Evolutionary conservation across 2,888 invertebrate genomes (phyloP), one percentile per base, ranked within the genome.

Genomic region (Pteria penguin): DNA sequence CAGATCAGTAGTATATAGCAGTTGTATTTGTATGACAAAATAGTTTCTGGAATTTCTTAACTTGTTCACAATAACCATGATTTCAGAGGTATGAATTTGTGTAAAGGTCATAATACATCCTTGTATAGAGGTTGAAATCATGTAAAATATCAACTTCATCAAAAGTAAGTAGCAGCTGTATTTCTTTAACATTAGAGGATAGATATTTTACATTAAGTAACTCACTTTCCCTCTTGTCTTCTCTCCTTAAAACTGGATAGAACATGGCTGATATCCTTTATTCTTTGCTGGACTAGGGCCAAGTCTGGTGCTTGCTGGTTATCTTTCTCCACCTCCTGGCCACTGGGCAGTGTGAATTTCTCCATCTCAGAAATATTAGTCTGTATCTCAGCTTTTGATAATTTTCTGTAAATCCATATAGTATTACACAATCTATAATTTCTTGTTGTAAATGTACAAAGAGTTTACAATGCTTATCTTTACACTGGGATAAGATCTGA

Each of bases 241-340:
- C 92, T 86, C 31, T 86, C 94, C 81, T 87, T 89, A 86, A 97
- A 97, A 91, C 97, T 96, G 8, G 95, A 94, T 54, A 98, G 93
- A 2, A 97, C 96, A 81, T 94, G 93, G 8, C 96, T 88, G 18
- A 94, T 94, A 92, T 98, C 98, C 85, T 96, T 95, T 75, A 98
- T 97, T 85, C 98, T 94, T 90, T 97, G 96, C 91, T 96, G 96
- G 0, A 98, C 94, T 83, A 97, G 96, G 90, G 96, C 95, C 26
- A 98, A 93, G 80, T 93, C 93, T 52, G 92, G 89, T 3, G 90
- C 84, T 52, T 86, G 80, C 22, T 76, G 80, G 14, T n/a, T 81
- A 85, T 93, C 92, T 89, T 96, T 95, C 66, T 95, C 94, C 31
- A 96, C 92, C 88, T 96, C 96, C 83, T 95, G 95, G 79, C 95